These are phyloP conservation scores for Saxidomus purpurata DNA, from an alignment of 1,140 invertebrate genomes.

Conservation along the genomic window DNA sequence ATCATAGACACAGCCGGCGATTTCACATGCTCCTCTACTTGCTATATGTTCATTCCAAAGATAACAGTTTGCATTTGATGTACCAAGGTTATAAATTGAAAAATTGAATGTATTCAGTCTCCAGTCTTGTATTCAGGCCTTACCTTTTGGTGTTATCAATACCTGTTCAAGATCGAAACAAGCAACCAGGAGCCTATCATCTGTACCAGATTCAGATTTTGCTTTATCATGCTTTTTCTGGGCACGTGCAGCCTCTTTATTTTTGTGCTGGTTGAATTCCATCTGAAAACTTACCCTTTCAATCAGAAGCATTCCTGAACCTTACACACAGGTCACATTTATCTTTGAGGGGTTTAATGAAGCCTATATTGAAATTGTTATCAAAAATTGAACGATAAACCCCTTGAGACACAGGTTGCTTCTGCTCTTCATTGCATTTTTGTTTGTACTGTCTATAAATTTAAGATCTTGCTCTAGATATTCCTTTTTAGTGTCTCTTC, in stretches of 20 bases:
- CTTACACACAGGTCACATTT: conserved; percentile 21
- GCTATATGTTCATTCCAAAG: conserved; percentile 22
- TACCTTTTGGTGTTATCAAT: conserved; percentile 11
- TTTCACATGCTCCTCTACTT: conserved; percentile 1
- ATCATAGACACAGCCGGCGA: conserved; percentile 16
- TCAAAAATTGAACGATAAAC: neutral
- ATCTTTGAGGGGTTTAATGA: neutral
- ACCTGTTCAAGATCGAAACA: conserved; percentile 42
- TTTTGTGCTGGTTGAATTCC: conserved; percentile 7
- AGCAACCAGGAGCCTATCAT: neutral
- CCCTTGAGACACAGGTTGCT: neutral
- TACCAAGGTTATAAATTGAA: conserved; percentile 3
- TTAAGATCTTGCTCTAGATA: neutral
- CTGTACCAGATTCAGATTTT: no score
- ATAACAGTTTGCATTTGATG: conserved; percentile 4
- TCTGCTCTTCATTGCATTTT: neutral
- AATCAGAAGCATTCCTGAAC: neutral
- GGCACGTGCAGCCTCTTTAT: neutral
- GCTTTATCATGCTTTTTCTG: conserved; percentile 44
- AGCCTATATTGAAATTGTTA: neutral
- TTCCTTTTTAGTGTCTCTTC: neutral
- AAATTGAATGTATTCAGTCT: conserved; percentile 43
- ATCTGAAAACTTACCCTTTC: neutral
- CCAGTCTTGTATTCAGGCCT: neutral
- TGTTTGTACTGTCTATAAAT: neutral